These are phyloP conservation scores for Bos indicus DNA, from an alignment of 2,113 vertebrate genomes.

Conservation along the genomic window DNA sequence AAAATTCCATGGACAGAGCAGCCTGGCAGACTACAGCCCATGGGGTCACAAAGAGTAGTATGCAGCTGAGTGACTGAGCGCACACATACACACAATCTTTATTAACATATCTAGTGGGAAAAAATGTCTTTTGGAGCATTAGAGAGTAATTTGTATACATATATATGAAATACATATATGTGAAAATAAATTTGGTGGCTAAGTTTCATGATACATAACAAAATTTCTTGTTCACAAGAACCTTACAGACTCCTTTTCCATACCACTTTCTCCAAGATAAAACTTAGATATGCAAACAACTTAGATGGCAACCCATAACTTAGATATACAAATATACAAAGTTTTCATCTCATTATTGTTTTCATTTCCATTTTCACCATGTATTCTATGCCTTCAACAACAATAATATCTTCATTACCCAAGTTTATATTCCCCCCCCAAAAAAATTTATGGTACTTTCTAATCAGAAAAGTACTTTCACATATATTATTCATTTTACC, in stretches of 20 bases:
- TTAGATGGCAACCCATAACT: neutral
- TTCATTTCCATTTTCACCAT: neutral
- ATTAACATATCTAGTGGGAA: neutral
- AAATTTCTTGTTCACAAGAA: constrained; percentile 2
- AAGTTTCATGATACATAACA: neutral
- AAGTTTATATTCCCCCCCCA: neutral
- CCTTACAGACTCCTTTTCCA: neutral
- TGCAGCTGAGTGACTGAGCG: neutral
- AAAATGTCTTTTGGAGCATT: neutral
- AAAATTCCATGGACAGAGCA: neutral
- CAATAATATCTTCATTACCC: neutral
- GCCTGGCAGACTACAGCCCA: neutral
- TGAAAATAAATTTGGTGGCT: neutral
- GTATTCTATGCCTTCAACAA: neutral
- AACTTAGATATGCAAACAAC: neutral
- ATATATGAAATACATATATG: neutral
- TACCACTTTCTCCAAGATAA: neutral
- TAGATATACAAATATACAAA: neutral
- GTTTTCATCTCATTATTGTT: neutral
- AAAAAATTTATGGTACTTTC: neutral
- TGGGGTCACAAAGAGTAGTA: neutral
- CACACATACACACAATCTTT: neutral
- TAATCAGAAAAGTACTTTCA: neutral
- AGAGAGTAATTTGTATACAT: neutral
- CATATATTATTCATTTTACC: neutral